Evolutionary conservation across 2,888 invertebrate species (phyloP).

Genomic region (Acutogordius australiensis): DNA sequence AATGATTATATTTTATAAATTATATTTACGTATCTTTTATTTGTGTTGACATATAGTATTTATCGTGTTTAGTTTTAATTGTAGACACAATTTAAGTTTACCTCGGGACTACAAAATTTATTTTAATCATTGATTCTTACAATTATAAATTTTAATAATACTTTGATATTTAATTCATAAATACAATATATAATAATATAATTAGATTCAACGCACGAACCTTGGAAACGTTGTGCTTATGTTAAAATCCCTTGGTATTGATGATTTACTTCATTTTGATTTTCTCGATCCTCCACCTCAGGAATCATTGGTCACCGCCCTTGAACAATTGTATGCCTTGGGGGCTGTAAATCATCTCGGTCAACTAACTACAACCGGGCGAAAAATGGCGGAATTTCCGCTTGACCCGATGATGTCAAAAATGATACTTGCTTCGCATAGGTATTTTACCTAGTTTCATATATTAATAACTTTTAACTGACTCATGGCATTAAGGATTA

Average conservation of each 20-base stretch:
- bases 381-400: conserved; percentile 96
- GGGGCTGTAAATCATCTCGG: conserved; percentile 90
- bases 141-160: no score
- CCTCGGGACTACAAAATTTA: no score
- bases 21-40: no score
- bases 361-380: conserved; percentile 72
- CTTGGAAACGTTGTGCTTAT: conserved; percentile 82
- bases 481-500: not conserved
- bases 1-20: no score
- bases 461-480: not conserved
- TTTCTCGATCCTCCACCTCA: conserved; percentile 90
- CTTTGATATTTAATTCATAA: no score
- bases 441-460: conserved; percentile 27
- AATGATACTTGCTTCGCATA: conserved; percentile 83
- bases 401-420: conserved; percentile 96
- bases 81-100: no score
- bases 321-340: conserved; percentile 84
- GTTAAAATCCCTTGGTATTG: conserved; percentile 77
- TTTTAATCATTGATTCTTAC: no score
- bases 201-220: conserved; percentile 64
- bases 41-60: no score
- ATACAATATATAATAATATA: conserved; percentile 8
- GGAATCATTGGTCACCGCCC: conserved; percentile 55
- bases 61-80: no score
- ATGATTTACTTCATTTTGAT: conserved; percentile 88